Evolutionary conservation across 2,888 invertebrate species (phyloP).

Genomic region (Diarsia brunnea): DNA sequence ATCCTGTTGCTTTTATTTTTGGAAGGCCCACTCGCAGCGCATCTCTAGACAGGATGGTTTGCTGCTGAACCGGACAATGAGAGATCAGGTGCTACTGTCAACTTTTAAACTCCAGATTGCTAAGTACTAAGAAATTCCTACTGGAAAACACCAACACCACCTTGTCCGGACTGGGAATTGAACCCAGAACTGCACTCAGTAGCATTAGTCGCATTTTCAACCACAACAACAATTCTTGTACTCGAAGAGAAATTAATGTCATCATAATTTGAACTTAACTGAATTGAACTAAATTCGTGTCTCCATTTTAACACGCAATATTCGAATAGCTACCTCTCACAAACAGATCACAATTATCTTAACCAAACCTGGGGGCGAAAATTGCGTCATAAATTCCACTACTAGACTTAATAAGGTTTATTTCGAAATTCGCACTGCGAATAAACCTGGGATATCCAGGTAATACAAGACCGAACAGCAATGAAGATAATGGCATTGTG

Average conservation of each 20-base stretch:
- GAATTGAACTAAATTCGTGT: neutral
- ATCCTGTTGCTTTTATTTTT: too few species aligned
- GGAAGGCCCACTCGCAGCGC: too few species aligned
- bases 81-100: neutral
- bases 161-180: neutral
- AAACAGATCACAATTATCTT: slow-evolving; percentile 24
- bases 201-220: neutral
- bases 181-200: neutral
- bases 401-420: slow-evolving; percentile 27
- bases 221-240: neutral
- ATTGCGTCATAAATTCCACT: slow-evolving; percentile 43
- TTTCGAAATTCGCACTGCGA: slow-evolving; percentile 19
- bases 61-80: too few species aligned
- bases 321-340: neutral
- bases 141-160: neutral
- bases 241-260: neutral
- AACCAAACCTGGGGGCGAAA: neutral
- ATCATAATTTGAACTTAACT: neutral
- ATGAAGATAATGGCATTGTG: slow-evolving; percentile 23
- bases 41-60: too few species aligned
- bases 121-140: neutral
- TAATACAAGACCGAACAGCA: slow-evolving; percentile 15
- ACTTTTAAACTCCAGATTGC: neutral
- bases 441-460: slow-evolving; percentile 15
- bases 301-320: neutral